These are phyloP conservation scores for Epinotia nisella DNA, from an alignment of 2,888 invertebrate genomes.

Conservation along the genomic window DNA sequence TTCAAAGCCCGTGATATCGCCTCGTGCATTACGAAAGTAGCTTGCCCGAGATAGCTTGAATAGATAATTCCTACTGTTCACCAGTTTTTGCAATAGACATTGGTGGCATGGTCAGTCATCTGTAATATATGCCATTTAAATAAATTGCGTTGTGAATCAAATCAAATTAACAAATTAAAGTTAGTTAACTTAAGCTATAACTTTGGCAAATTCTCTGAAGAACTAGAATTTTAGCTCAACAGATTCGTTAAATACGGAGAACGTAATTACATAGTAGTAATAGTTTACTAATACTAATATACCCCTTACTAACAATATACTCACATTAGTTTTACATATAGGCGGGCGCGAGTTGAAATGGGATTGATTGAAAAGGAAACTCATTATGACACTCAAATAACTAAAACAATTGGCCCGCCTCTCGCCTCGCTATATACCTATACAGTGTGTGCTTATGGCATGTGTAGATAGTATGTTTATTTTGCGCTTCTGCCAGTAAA, in stretches of 20 bases:
- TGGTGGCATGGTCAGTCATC: too few relatives aligned
- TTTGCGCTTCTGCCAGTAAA: conserved; percentile 38
- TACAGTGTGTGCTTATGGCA: neutral
- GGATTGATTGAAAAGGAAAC: conserved; percentile 28
- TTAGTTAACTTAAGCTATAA: too few relatives aligned
- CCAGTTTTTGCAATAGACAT: too few relatives aligned
- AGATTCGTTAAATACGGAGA: too few relatives aligned
- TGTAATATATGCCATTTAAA: too few relatives aligned
- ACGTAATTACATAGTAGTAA: neutral
- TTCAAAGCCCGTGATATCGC: neutral
- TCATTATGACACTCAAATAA: conserved; percentile 26
- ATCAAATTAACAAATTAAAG: too few relatives aligned
- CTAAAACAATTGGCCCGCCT: conserved; percentile 18
- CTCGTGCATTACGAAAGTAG: too few relatives aligned
- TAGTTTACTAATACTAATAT: neutral
- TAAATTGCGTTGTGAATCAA: too few relatives aligned
- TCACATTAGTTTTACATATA: neutral
- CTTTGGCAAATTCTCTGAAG: too few relatives aligned
- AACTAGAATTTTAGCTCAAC: too few relatives aligned
- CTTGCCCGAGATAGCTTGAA: too few relatives aligned
- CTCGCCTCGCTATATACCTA: conserved; percentile 8
- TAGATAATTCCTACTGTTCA: too few relatives aligned
- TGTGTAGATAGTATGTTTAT: conserved; percentile 32
- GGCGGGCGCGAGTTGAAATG: neutral
- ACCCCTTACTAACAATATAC: neutral